A percentile compares a stretch with the other conserved stretches of the same genome.
phyloP scores from a whole-genome alignment of 2,888 invertebrate genomes.

The Ischnura elegans region DNA sequence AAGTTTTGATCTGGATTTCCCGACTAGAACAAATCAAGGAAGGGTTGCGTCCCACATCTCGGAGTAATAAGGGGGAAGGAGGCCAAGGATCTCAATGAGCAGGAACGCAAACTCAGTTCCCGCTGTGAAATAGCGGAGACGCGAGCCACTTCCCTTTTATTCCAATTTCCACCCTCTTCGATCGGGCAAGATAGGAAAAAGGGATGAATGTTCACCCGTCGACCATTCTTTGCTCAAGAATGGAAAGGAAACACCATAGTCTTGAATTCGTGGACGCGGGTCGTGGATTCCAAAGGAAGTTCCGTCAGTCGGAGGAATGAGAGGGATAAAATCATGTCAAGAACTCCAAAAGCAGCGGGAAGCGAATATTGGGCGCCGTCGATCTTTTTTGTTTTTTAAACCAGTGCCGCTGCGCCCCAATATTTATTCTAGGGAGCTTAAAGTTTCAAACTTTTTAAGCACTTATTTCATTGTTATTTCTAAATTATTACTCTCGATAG shows the following conservation, averaged over 20 bases:
- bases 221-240: neutral
- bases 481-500: too few relatives aligned
- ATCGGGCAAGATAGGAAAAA: neutral
- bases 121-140: neutral
- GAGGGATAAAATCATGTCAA: neutral
- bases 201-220: neutral
- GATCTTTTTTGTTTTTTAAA: too few relatives aligned
- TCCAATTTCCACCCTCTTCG: neutral
- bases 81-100: too few relatives aligned
- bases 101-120: neutral
- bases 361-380: neutral
- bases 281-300: neutral
- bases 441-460: too few relatives aligned
- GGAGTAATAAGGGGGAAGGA: neutral
- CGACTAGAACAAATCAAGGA: neutral
- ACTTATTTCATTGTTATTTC: too few relatives aligned
- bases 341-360: neutral
- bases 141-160: neutral
- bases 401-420: too few relatives aligned
- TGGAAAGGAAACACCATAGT: neutral
- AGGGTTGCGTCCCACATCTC: neutral
- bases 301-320: neutral
- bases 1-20: neutral
- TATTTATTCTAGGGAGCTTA: too few relatives aligned
- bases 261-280: neutral